These are phyloP conservation scores for Mustelus asterias DNA, from an alignment of 2,113 vertebrate species.

Conservation along the genomic window DNA sequence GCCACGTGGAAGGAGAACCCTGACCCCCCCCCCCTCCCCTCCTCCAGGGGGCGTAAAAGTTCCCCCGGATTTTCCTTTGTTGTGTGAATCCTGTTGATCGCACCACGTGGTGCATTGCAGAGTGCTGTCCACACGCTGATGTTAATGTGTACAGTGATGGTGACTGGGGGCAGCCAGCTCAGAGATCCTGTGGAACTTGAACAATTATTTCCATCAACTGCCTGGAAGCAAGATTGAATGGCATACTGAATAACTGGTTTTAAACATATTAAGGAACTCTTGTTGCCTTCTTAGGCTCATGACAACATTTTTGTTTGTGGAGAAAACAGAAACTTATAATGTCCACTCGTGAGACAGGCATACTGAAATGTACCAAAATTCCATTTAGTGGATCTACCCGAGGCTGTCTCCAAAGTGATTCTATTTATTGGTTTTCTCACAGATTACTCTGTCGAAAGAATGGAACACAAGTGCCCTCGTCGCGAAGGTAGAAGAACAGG, in stretches of 20 bases:
- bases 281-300: slow-evolving; percentile 46
- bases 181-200: background rate
- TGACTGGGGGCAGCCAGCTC: background rate
- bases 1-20: background rate
- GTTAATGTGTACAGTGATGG: background rate
- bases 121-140: background rate
- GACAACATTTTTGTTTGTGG: slow-evolving; percentile 46
- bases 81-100: background rate
- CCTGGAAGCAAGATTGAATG: background rate
- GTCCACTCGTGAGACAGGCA: background rate
- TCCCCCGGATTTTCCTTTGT: background rate
- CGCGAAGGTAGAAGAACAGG: slow-evolving; percentile 41
- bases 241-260: background rate
- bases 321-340: slow-evolving; percentile 35
- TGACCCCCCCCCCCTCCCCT: background rate
- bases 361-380: background rate
- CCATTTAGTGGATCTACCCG: background rate
- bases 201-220: background rate
- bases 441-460: background rate
- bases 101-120: background rate
- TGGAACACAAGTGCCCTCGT: background rate
- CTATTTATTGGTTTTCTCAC: background rate
- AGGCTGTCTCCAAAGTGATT: no score
- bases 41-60: background rate
- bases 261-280: background rate